Conservation (phyloP, 2,113 vertebrate species). For the Oreotrochilus melanogaster region DNA sequence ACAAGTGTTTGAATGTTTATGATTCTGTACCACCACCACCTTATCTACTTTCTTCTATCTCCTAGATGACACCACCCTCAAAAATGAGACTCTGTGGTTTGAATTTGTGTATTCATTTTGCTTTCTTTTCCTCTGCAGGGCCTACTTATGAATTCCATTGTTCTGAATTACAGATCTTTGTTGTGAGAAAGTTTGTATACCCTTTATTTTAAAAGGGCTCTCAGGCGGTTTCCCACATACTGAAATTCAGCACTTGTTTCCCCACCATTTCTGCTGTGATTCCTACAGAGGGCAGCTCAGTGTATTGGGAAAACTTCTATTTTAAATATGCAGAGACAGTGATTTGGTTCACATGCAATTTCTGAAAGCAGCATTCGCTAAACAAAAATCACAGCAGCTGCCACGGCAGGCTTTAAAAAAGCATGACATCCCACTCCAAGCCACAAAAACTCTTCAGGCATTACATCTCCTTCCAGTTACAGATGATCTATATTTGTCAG, state of each 20-base stretch:
- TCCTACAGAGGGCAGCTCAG: neutral
- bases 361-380: neutral
- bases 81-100: neutral
- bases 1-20: neutral
- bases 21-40: neutral
- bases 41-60: neutral
- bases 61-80: neutral
- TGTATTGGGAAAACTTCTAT: accelerated
- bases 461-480: neutral
- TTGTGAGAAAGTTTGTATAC: neutral
- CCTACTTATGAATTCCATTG: neutral
- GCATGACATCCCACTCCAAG: neutral
- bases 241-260: neutral
- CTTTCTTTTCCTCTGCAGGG: neutral
- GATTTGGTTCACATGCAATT: neutral
- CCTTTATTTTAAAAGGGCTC: neutral
- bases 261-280: neutral
- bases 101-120: neutral
- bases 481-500: neutral
- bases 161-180: neutral
- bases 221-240: accelerated
- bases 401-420: neutral
- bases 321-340: neutral
- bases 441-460: neutral
- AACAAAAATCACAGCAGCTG: neutral